phyloP scores from a whole-genome alignment of 2,888 invertebrate genomes.

The Nymphalis urticae region DNA sequence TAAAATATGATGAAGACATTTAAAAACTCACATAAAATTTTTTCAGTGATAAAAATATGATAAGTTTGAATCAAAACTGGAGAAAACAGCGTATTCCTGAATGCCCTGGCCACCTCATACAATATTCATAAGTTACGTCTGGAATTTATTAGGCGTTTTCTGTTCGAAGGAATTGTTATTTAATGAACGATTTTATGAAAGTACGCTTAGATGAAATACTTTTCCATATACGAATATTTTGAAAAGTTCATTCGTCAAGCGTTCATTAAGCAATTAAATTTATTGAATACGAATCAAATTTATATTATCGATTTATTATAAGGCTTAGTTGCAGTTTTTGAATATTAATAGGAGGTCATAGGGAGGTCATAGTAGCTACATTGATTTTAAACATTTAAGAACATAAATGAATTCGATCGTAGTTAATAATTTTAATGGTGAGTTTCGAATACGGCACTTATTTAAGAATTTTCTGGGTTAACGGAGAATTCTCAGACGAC shows the following conservation, averaged over 20 bases:
- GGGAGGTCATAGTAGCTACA: no score
- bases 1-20: no score
- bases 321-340: no score
- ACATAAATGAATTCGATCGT: background rate
- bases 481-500: constrained; percentile 3
- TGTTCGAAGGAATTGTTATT: constrained; percentile 18
- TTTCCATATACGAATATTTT: background rate
- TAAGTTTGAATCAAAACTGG: background rate
- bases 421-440: background rate
- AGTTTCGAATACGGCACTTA: background rate
- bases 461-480: constrained; percentile 13
- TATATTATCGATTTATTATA: background rate
- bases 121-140: constrained; percentile 17
- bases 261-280: background rate
- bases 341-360: no score
- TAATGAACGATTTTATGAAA: constrained; percentile 8
- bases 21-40: no score
- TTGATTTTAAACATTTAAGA: no score
- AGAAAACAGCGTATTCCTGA: constrained; percentile 13
- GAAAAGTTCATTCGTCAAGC: background rate
- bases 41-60: no score
- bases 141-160: constrained; percentile 19
- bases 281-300: background rate
- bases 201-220: constrained; percentile 2
- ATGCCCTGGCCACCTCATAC: constrained; percentile 7